Base-by-base conservation (phyloP, 2,888 invertebrate genomes). In the Apodemia mormo region DNA sequence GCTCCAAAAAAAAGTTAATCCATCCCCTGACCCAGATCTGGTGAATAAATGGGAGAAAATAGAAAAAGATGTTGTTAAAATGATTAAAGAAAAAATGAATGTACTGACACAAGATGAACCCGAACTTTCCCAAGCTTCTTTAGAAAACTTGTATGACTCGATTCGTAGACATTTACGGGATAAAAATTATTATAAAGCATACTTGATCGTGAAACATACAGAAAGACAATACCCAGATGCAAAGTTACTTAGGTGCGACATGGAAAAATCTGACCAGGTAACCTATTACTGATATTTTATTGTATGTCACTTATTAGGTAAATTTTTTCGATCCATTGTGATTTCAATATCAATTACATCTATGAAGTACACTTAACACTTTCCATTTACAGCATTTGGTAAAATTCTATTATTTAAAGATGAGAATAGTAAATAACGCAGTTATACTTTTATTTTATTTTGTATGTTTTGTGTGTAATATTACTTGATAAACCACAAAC, bases 41-140 rank as follows among this genome's bases (percentile, higher is more conserved):
- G 84, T 82, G 76, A 94, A 82, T 74, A 94, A 87, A 76, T 96
- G 94, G 95, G 89, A 84, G 69, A 89, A 82, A 82, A 95, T 93
- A 12, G 92, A 94, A 43, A 86, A 89, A 66, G 91, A 94, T 37
- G 85, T 95, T 0, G 83, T 93, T 33, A 82, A 85, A 52, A 82
- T 92, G 1, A 94, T 95, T 58, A 89, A 94, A 56, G 85, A 92
- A 65, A 91, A 94, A 70, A 81, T 94, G 74, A 85, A 93, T 70
- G 80, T 87, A 2, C 78, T 88, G 0, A 93, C 93, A 0, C 93
- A 94, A 79, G 91, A 93, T 69, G 93, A 94, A 71, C 88, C 87
- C 0, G 89, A 89, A 29, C 72, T 93, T 1, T 92, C 93, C 0
- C 93, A 94, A 74, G 86, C 88, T 0, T 88, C 92, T 0, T 68